Evolutionary conservation across 2,113 vertebrate species (phyloP).

Genomic region (Clinocottus analis): DNA sequence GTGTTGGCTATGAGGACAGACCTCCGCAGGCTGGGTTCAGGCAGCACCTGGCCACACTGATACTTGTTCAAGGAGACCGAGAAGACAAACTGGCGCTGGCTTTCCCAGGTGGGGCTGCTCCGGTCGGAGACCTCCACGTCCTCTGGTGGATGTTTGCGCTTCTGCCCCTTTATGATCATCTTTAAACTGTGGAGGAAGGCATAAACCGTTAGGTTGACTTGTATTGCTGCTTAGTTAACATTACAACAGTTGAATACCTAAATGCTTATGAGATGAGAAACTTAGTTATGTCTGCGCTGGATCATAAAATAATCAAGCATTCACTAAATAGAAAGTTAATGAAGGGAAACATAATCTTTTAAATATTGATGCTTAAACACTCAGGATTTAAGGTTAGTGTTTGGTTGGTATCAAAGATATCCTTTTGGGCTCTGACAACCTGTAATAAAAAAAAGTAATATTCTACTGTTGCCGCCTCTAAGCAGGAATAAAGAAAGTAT

Average conservation of each 20-base stretch:
- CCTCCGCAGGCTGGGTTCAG: conserved; percentile 82
- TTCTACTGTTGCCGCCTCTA: not conserved
- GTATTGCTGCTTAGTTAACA: not conserved
- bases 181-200: conserved; percentile 51
- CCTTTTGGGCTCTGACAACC: not conserved
- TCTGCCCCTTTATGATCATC: conserved; percentile 85
- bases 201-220: not conserved
- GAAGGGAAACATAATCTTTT: not conserved
- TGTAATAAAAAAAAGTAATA: not conserved
- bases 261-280: not conserved
- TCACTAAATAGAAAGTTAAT: not conserved
- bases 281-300: not conserved
- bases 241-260: not conserved
- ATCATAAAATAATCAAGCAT: not conserved
- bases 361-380: not conserved
- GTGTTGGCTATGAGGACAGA: conserved; percentile 89
- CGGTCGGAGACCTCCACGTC: conserved; percentile 59
- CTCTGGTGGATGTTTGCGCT: conserved; percentile 80
- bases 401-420: too few relatives aligned
- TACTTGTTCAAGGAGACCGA: conserved; percentile 87
- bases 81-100: conserved; percentile 85
- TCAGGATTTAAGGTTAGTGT: not conserved
- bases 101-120: conserved; percentile 65
- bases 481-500: not conserved
- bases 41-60: conserved; percentile 78